A percentile compares a stretch with the other conserved stretches of the same genome.
phyloP scores from a whole-genome alignment of 2,888 invertebrate species.

The Synanthedon andrenaeformis region DNA sequence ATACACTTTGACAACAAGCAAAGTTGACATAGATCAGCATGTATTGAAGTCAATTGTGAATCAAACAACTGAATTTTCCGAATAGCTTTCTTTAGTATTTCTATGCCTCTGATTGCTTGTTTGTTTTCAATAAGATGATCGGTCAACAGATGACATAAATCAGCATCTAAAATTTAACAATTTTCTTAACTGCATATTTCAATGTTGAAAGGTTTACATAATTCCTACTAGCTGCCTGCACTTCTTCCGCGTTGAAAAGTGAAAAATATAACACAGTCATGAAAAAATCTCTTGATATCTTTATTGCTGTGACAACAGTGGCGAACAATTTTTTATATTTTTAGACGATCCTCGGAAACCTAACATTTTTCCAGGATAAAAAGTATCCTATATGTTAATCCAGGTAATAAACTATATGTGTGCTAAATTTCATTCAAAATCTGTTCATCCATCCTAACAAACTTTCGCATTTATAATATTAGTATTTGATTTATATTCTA shows the following conservation, averaged over 20 bases:
- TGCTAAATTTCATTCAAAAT: not conserved
- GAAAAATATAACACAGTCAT: too few relatives aligned
- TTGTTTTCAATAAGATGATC: constrained; percentile 81
- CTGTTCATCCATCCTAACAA: not conserved
- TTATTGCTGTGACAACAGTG: too few relatives aligned
- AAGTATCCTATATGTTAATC: not conserved
- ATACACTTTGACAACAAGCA: constrained; percentile 92
- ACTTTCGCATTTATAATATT: too few relatives aligned
- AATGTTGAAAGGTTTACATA: not conserved
- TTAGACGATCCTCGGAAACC: too few relatives aligned
- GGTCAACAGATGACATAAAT: constrained; percentile 87
- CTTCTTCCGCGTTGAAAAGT: too few relatives aligned
- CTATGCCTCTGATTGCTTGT: constrained; percentile 86
- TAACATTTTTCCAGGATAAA: too few relatives aligned
- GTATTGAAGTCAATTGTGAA: constrained; percentile 92
- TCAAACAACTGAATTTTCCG: constrained; percentile 88
- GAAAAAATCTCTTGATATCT: too few relatives aligned
- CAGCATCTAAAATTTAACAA: constrained; percentile 76
- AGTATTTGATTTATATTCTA: not conserved
- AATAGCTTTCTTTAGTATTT: constrained; percentile 84
- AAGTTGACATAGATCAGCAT: constrained; percentile 92
- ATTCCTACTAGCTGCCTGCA: too few relatives aligned
- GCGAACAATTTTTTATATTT: too few relatives aligned
- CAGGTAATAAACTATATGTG: not conserved
- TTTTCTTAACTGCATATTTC: not conserved